Base-by-base conservation (phyloP, 2,113 vertebrate species). In the Struthidea cinerea region DNA sequence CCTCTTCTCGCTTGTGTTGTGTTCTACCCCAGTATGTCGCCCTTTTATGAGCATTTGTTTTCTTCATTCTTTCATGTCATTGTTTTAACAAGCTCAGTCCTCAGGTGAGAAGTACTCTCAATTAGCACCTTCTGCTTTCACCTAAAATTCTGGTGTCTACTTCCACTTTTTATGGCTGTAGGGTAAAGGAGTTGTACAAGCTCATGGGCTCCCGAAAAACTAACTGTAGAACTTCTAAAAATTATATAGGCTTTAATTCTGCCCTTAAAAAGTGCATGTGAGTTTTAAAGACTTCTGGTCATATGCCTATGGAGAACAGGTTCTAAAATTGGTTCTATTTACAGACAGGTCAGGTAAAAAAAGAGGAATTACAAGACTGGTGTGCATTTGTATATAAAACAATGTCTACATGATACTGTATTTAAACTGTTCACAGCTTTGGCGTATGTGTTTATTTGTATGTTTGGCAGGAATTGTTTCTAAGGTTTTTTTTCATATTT, bases 391-490 rank as follows among this genome's bases (percentile, higher is more conserved):
- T 79, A 22, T 64, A 30, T 57, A 60, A 56, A 68, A 28, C 0
- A 2, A 33, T 85, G 12, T 82, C 50, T 87, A 30, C 32, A 35
- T 53, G 65, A 39, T 84, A 13, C 14, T 35, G 24, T 53, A 49
- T 82, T 92, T 68, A 84, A 89, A 71, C 37, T 35, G 35, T 57
- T 89, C 2, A 5, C 70, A 80, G 74, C 55, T 93, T 89, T 85
- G 71, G 59, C 89, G 90, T 85, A 35, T 93, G 70, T 94, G 67
- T 91, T 89, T 91, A 22, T 92, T 94, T 95, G 61, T 87, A 8
- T 75, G 32, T 87, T 96, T 94, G 84, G 63, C 91, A 95, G 67
- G 74, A 91, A 70, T 95, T 65, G 10, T 93, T 95, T 86, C 42
- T 69, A 69, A 87, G 61, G 5, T 39, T 74, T 89, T 26, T 37